Base-by-base conservation (phyloP, 2,797 vertebrate genomes). In the Pelochelys cantorii region DNA sequence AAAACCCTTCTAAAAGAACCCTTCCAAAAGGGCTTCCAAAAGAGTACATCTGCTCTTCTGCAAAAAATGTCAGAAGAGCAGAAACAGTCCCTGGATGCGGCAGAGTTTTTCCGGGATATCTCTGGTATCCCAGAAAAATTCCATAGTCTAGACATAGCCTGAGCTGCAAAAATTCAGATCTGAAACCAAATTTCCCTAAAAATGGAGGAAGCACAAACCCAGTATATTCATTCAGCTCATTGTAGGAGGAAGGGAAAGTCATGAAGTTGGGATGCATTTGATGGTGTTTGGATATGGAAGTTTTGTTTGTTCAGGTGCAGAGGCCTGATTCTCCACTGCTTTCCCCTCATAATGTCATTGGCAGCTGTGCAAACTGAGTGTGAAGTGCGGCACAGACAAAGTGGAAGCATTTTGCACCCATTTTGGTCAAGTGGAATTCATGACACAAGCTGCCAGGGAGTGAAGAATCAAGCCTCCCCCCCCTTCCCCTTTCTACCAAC, bases 301-400 rank as follows among this genome's bases (percentile, higher is more conserved):
- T 0, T 1, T 17, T 53, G 7, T 2, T 88, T 10, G 53, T 4
- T 0, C 0, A 81, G 2, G 1, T 54, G 71, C 0, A 0, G 4
- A n/a, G 17, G 1, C 84, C 74, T 85, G n/a, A 74, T 52, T 65
- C 18, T 59, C 6, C 17, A 48, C 62, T 65, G 31, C 15, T 9
- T 9, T 29, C 27, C 3, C 10, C 14, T 17, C 22, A 1, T 48
- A 11, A 9, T 2, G 2, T 62, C 15, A 65, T 65, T 65, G 62
- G n/a, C 15, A n/a, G 55, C 15, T 84, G 53, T 75, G 55, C 8
- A 78, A 90, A 37, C 0, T 0, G 18, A 10, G 34, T 5, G 3
- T 6, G 62, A 7, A 3, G 2, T 48, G 65, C 17, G 12, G 37
- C 27, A 42, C 42, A 5, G 57, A 42, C 37, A 74, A 10, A 74